Evolutionary conservation across 1,140 invertebrate species (phyloP).

Genomic region (Bombus consobrinus): DNA sequence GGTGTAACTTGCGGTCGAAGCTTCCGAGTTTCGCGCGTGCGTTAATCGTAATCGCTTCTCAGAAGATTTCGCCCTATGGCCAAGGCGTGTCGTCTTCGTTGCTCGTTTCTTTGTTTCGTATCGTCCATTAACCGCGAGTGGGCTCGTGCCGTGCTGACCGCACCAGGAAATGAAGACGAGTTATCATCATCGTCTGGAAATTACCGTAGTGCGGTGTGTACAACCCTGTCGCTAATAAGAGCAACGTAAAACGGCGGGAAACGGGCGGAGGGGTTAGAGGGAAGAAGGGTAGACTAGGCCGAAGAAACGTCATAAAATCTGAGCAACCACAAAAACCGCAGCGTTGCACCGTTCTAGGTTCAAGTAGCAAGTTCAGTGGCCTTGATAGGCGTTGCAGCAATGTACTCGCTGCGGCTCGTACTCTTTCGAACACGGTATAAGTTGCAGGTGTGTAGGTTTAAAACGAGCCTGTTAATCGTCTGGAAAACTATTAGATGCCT

Average conservation of each 20-base stretch:
- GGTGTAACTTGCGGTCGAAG: conserved; percentile 28
- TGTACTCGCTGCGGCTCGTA: background rate
- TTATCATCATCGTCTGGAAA: conserved; percentile 73
- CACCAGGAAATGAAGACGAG: conserved; percentile 74
- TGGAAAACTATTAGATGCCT: background rate
- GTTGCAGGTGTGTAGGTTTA: conserved; percentile 14
- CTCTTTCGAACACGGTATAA: background rate
- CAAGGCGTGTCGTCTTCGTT: conserved; percentile 61
- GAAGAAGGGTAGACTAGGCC: background rate
- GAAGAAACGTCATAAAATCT: conserved; percentile 73
- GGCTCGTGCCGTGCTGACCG: conserved; percentile 73
- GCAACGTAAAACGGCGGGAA: conserved; percentile 34
- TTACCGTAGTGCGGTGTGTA: conserved; percentile 61
- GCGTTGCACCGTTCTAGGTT: conserved; percentile 60
- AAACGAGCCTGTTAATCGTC: background rate
- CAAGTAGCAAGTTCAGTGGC: conserved; percentile 76
- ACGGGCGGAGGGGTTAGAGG: conserved; percentile 5
- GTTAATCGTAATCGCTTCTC: conserved; percentile 62
- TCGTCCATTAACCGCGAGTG: conserved; percentile 63
- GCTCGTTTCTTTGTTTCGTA: conserved; percentile 59
- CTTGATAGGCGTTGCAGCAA: conserved; percentile 60
- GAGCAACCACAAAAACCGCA: conserved; percentile 74
- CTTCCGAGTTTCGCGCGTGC: conserved; percentile 67
- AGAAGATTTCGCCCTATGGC: conserved; percentile 67
- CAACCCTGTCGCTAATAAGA: conserved; percentile 62